These are phyloP conservation scores for Oceanodroma leucorhoa DNA, from an alignment of 2,797 vertebrate genomes.

Conservation along the genomic window DNA sequence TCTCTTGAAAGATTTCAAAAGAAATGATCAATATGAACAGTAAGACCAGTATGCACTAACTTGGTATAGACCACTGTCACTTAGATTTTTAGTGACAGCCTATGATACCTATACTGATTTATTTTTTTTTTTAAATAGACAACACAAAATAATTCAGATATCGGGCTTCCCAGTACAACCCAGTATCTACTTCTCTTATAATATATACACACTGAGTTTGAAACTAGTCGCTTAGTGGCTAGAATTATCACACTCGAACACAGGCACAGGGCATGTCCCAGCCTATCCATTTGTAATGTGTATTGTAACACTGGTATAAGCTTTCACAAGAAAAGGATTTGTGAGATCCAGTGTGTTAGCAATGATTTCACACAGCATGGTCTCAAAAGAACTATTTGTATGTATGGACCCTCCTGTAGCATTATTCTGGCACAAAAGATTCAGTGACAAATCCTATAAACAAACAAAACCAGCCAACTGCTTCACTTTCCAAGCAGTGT, in stretches of 20 bases:
- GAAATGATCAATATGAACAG: background rate
- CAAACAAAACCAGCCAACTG: background rate
- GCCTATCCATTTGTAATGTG: background rate
- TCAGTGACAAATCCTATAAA: conserved; percentile 3
- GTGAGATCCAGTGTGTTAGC: background rate
- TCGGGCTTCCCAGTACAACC: background rate
- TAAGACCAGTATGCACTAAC: background rate
- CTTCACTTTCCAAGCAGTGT: background rate
- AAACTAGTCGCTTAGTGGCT: background rate
- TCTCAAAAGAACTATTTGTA: background rate
- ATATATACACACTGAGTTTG: background rate
- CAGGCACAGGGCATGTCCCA: background rate
- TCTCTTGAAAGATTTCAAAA: background rate
- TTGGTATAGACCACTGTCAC: background rate
- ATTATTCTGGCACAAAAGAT: background rate
- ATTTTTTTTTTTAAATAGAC: background rate
- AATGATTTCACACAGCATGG: background rate
- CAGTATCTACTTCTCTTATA: background rate
- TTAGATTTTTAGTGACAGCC: background rate
- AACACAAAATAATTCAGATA: background rate
- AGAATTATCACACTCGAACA: background rate
- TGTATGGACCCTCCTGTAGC: background rate
- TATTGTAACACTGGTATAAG: background rate
- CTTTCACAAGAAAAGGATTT: background rate
- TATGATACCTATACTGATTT: background rate